phyloP scores from a whole-genome alignment of 2,113 vertebrate species.

The Rhinolophus sinicus region DNA sequence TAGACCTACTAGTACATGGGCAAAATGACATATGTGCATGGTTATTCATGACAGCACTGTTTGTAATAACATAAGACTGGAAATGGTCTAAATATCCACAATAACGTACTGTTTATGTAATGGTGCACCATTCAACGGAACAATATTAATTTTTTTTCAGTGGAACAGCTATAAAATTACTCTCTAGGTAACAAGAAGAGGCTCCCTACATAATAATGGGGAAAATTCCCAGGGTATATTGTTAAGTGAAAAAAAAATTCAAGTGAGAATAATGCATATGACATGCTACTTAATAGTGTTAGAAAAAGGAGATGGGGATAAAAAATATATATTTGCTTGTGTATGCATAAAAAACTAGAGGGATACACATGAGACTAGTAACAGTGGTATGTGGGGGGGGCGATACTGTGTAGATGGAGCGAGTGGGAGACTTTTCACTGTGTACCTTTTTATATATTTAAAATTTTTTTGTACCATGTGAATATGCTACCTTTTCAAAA shows the following conservation, averaged over 20 bases:
- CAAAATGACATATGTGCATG: neutral
- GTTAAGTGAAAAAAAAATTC: neutral
- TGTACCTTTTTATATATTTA: neutral
- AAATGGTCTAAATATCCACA: accelerated
- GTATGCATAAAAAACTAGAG: neutral
- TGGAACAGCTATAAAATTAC: neutral
- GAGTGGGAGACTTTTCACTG: neutral
- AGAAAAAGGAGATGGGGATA: neutral
- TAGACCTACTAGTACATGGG: no score
- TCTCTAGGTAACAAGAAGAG: neutral
- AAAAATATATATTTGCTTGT: neutral
- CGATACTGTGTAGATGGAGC: neutral
- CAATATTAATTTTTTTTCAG: no score
- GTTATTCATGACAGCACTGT: neutral
- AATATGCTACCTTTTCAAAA: neutral
- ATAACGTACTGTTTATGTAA: neutral
- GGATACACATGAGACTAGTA: neutral
- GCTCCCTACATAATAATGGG: neutral
- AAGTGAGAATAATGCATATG: neutral
- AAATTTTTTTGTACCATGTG: no score
- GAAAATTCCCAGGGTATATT: neutral
- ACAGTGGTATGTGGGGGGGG: no score
- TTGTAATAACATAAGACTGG: neutral
- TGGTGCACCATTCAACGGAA: no score
- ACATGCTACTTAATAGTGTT: neutral